Conservation (phyloP, 2,888 invertebrate species). For the Ornithoptera priamus region DNA sequence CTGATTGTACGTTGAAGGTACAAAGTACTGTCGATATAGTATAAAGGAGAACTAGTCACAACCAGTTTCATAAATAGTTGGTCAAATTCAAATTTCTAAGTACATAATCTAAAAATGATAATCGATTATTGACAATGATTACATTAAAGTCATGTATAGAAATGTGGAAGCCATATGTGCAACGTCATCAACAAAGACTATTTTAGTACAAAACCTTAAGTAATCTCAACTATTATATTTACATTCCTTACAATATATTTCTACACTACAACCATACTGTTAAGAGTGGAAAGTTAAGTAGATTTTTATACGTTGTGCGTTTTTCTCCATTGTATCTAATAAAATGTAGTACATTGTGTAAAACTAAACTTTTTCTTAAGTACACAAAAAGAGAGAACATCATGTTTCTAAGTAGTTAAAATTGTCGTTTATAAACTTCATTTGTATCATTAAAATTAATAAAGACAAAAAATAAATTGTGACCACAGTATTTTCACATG, state of each 20-base stretch:
- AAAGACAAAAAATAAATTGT: conserved; percentile 33
- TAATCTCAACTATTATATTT: conserved; percentile 45
- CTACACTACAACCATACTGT: not conserved
- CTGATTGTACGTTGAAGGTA: conserved; percentile 38
- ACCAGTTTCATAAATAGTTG: conserved; percentile 57
- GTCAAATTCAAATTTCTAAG: conserved; percentile 40
- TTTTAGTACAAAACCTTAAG: conserved; percentile 58
- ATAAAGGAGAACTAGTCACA: conserved; percentile 63
- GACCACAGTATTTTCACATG: conserved; percentile 33
- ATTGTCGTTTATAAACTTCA: conserved; percentile 3
- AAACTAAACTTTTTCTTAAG: conserved; percentile 16
- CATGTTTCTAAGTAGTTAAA: conserved; percentile 16
- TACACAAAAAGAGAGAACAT: conserved; percentile 16
- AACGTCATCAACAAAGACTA: conserved; percentile 40
- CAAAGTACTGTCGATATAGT: conserved; percentile 45
- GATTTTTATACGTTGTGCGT: not conserved
- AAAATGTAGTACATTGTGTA: not conserved
- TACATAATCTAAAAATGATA: conserved; percentile 36
- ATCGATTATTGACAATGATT: conserved; percentile 49
- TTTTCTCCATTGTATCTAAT: not conserved
- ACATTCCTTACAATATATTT: conserved; percentile 34
- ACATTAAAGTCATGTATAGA: conserved; percentile 14
- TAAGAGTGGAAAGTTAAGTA: conserved; percentile 1
- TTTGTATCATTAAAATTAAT: conserved; percentile 7
- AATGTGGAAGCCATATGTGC: conserved; percentile 29